Conservation (phyloP, 2,888 invertebrate species). For the Agrilus biguttatus region DNA sequence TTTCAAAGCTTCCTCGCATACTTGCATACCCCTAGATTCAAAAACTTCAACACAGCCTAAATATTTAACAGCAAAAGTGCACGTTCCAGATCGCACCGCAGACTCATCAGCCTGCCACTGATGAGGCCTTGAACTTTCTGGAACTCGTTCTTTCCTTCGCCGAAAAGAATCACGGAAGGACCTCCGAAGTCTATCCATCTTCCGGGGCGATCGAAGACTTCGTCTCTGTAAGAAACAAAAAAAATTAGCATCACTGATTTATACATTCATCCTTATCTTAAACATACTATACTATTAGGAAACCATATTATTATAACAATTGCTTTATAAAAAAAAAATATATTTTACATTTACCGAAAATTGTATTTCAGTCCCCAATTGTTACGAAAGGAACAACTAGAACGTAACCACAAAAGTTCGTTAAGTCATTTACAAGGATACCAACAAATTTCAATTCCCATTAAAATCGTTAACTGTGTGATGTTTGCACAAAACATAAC, state of each 20-base stretch:
- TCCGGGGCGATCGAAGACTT: slow-evolving; percentile 51
- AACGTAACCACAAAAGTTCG: too few relatives aligned
- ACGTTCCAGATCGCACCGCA: slow-evolving; percentile 89
- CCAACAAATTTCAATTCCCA: too few relatives aligned
- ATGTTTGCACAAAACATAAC: too few relatives aligned
- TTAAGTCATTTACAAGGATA: too few relatives aligned
- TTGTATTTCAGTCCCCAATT: too few relatives aligned
- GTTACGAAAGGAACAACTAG: too few relatives aligned
- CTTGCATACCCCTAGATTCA: slow-evolving; percentile 98
- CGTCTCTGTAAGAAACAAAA: slow-evolving; percentile 36
- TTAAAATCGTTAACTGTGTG: too few relatives aligned
- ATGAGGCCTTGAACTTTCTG: slow-evolving; percentile 91
- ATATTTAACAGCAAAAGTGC: slow-evolving; percentile 97
- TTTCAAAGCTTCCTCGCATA: slow-evolving; percentile 98
- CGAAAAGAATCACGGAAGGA: slow-evolving; percentile 91
- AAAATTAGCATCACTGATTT: not conserved
- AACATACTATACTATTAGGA: too few relatives aligned
- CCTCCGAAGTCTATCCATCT: slow-evolving; percentile 79
- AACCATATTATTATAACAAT: too few relatives aligned
- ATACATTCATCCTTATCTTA: too few relatives aligned
- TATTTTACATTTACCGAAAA: too few relatives aligned
- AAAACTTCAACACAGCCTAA: slow-evolving; percentile 98
- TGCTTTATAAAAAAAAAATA: not conserved
- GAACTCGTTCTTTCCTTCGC: slow-evolving; percentile 68
- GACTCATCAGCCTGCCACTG: slow-evolving; percentile 98